Evolutionary conservation across 2,797 vertebrate species (phyloP).

Genomic region (Tympanoctomys barrerae): DNA sequence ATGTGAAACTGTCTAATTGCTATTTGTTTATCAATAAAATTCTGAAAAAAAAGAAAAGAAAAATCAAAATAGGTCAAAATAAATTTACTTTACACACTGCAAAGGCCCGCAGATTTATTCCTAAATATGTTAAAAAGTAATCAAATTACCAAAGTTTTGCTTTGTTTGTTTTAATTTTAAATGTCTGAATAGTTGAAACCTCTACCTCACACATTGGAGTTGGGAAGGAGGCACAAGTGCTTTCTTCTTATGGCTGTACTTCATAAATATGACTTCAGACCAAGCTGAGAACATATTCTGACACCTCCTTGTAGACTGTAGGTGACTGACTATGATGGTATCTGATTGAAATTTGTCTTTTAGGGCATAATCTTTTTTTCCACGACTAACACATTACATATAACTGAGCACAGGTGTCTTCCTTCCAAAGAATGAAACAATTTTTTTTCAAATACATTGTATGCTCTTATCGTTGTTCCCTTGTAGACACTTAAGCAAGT

Average conservation of each 20-base stretch:
- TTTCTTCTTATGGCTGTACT: not conserved
- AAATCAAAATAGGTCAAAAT: not conserved
- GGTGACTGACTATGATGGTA: not conserved
- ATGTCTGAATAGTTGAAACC: not conserved
- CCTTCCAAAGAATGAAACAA: not conserved
- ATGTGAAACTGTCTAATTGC: too few relatives aligned
- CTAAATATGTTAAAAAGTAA: not conserved
- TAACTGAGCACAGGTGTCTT: not conserved
- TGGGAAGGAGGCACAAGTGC: not conserved
- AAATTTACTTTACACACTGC: not conserved
- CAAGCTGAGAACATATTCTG: not conserved
- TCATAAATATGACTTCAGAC: not conserved
- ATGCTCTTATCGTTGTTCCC: not conserved
- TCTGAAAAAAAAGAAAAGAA: too few relatives aligned
- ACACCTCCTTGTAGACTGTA: not conserved
- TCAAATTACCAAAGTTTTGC: not conserved
- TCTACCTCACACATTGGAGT: not conserved
- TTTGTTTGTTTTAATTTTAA: not conserved
- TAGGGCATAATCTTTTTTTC: not conserved
- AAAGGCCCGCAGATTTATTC: not conserved
- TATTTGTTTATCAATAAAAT: too few relatives aligned
- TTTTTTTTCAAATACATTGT: not conserved
- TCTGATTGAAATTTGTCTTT: not conserved
- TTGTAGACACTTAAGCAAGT: not conserved
- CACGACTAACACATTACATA: not conserved